A percentile compares a stretch with the other conserved stretches of the same genome.
Evolutionary conservation across 2,113 vertebrate species (phyloP).

Genomic region (Ginglymostoma cirratum): DNA sequence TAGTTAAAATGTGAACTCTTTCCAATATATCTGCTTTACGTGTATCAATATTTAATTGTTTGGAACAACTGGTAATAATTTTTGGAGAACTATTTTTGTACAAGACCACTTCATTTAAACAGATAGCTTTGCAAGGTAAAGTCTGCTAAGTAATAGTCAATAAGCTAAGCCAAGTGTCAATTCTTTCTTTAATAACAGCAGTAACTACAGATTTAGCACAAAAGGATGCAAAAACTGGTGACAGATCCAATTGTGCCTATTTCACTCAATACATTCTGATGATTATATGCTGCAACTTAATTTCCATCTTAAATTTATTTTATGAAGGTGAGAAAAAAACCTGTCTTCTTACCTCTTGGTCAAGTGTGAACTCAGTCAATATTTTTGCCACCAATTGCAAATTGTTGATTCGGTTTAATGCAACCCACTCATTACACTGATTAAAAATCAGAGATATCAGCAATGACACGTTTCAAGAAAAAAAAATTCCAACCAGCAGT

Average conservation of each 20-base stretch:
- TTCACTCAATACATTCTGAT: neutral
- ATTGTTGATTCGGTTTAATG: neutral
- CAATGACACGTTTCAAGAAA: neutral
- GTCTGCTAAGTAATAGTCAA: neutral
- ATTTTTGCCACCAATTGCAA: neutral
- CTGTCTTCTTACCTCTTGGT: neutral
- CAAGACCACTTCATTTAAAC: neutral
- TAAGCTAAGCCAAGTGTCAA: neutral
- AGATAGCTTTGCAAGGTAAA: neutral
- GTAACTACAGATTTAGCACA: neutral
- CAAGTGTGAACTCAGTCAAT: neutral
- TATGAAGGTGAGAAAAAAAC: neutral
- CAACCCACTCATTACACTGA: neutral
- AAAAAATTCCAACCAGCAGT: neutral
- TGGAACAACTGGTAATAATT: neutral
- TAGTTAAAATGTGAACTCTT: neutral
- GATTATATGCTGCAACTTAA: neutral
- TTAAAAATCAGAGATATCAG: neutral
- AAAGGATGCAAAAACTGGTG: neutral
- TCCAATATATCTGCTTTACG: neutral
- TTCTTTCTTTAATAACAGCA: neutral
- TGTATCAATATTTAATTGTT: neutral
- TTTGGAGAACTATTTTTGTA: neutral
- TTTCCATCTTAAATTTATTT: neutral
- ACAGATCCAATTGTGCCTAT: neutral